Evolutionary conservation across 1,140 invertebrate genomes (phyloP), one percentile per base, ranked within the genome.

Genomic region (Drosophila burlai): DNA sequence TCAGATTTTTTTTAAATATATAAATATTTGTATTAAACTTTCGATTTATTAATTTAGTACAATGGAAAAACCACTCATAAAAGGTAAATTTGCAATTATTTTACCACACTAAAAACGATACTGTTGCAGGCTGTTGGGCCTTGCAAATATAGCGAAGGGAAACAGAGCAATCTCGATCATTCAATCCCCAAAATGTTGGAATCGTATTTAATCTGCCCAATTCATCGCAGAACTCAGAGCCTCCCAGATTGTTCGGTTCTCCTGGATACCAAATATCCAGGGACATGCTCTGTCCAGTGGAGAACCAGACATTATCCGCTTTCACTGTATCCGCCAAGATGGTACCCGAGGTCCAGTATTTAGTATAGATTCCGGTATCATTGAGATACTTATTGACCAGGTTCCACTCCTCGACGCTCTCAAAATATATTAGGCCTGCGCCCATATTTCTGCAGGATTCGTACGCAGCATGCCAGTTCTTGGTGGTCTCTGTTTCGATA

Each of bases 221-320:
- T 9, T 57, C 54, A 38, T 36, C 54, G 5, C 54, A 57, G 8
- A 11, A 24, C 54, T 57, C 54, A 11, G 1, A 3, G 2, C 34
- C 54, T 0, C 24, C 24, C 24, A 24, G 0, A 36, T 38, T 57
- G 9, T 57, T 13, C 13, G 54, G 54, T 16, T 57, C 11, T 16
- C 54, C 54, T 9, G 18, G 3, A 11, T 16, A 24, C 54, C 54
- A 57, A 24, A 57, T 57, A 24, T 57, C 54, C 15, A 57, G 18
- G 31, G 54, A 16, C 7, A 57, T 38, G 21, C 15, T 4, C 34
- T 38, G 8, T 5, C 54, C 54, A 16, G 13, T 57, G 2, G 34
- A 15, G 3, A 57, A 57, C 54, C 54, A 57, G 7, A 34, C n/a
- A 34, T 34, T n/a, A 15, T 54, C 34, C 0, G 3, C 31, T 46